phyloP scores from a whole-genome alignment of 2,113 vertebrate species.

The Pedetes capensis region DNA sequence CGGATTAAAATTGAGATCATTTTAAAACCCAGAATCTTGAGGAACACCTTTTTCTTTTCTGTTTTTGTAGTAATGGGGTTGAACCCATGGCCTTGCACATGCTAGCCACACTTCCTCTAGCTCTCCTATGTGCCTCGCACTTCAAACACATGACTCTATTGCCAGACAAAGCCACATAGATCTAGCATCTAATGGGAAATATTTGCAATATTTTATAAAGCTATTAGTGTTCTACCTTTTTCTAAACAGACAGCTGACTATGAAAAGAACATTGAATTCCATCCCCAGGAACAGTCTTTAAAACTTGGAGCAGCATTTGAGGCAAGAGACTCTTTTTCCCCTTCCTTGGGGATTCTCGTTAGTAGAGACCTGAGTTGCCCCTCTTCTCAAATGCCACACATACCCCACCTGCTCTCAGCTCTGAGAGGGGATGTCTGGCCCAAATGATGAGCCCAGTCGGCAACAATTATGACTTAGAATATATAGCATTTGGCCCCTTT shows the following conservation, averaged over 20 bases:
- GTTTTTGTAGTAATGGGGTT: too few relatives aligned
- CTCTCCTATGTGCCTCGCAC: too few relatives aligned
- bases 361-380: neutral
- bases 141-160: neutral
- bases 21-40: neutral
- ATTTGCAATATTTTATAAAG: neutral
- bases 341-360: neutral
- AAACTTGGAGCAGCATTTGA: neutral
- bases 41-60: neutral
- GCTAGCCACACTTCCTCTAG: too few relatives aligned
- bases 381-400: neutral
- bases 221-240: neutral
- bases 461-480: neutral
- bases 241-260: neutral
- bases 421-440: neutral
- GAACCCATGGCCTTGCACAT: neutral
- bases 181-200: neutral
- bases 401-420: too few relatives aligned
- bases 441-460: too few relatives aligned
- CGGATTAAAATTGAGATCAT: neutral
- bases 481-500: neutral
- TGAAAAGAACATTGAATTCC: neutral
- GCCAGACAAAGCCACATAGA: neutral
- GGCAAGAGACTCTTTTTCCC: neutral
- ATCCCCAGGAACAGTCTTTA: neutral